Base-by-base conservation (phyloP, 2,888 invertebrate species). In the Mythimna pallens region DNA sequence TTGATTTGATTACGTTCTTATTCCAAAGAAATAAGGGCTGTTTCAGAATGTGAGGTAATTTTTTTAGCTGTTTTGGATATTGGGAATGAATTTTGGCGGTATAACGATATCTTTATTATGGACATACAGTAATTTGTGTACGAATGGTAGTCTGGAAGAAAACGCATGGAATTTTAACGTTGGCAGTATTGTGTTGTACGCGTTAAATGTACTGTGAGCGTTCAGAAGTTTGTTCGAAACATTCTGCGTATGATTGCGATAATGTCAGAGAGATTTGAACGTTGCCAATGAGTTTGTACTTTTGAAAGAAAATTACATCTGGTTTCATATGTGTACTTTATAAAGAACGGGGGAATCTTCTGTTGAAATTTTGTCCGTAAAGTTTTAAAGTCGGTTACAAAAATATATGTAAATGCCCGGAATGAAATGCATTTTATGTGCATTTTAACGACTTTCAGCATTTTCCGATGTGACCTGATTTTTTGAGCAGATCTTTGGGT, bases 81-180 rank as follows among this genome's bases (percentile, higher is more conserved):
- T 84, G 67, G 83, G 59, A 14, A 40, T 72, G 50, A 54, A 79
- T 82, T 84, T 86, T 84, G 70, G 80, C 63, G 77, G 70, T 69
- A 70, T 81, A 79, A 78, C 66, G 74, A 73, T 73, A 75, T 80
- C 75, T 83, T 79, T 34, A 61, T 47, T 85, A 82, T 79, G 84
- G 81, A 76, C 84, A 84, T 84, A 88, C 76, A 87, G 88, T 90
- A 90, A 90, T 90, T 90, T 91, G 89, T 87, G 83, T 86, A 85
- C 80, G 85, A 80, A 85, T 86, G 87, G 82, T 79, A 86, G 87
- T 81, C 82, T 76, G 69, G 62, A 84, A 87, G 88, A 87, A 86
- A 87, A 80, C 80, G 73, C 83, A 88, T 89, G 84, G 87, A 87
- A 89, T 89, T 90, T 90, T 88, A 89, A 90, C 89, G 85, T 81